These are phyloP conservation scores for Seira sanloemensis DNA, from an alignment of 2,888 invertebrate species.

Conservation along the genomic window DNA sequence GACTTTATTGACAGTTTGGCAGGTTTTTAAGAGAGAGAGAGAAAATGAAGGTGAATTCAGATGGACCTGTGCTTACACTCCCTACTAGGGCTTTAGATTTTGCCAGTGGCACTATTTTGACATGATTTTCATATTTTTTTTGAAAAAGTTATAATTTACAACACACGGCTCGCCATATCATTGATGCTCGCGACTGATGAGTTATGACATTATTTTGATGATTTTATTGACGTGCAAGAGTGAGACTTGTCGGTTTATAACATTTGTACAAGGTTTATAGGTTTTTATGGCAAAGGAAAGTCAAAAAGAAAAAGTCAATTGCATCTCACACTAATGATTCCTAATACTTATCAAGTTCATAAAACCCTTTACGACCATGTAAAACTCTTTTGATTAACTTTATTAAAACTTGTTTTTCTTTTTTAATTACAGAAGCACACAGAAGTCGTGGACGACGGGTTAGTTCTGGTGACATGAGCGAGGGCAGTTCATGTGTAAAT, in stretches of 20 bases:
- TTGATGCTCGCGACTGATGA: slow-evolving; percentile 17
- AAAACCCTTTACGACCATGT: neutral
- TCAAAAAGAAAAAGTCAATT: too few relatives aligned
- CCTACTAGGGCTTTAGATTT: too few relatives aligned
- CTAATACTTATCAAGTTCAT: neutral
- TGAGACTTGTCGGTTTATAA: too few relatives aligned
- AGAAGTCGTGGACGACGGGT: slow-evolving; percentile 68
- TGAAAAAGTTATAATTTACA: slow-evolving; percentile 5
- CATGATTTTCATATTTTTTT: slow-evolving; percentile 23
- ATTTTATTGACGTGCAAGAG: neutral
- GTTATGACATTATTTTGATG: neutral
- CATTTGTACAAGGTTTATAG: too few relatives aligned
- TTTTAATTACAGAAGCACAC: slow-evolving; percentile 65
- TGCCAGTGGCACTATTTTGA: too few relatives aligned
- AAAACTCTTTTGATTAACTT: neutral
- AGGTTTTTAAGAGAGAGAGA: slow-evolving; percentile 33
- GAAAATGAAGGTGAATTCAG: slow-evolving; percentile 54
- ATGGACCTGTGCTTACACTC: too few relatives aligned
- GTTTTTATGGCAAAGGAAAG: too few relatives aligned
- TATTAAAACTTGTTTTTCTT: slow-evolving; percentile 29
- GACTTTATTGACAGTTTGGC: slow-evolving; percentile 43
- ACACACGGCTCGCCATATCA: neutral
- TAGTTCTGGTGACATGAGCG: slow-evolving; percentile 69
- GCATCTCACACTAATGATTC: too few relatives aligned
- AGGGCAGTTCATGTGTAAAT: slow-evolving; percentile 62